Evolutionary conservation across 2,888 invertebrate species (phyloP), one percentile per base, ranked within the genome.

Genomic region (Ornithoptera alexandrae): DNA sequence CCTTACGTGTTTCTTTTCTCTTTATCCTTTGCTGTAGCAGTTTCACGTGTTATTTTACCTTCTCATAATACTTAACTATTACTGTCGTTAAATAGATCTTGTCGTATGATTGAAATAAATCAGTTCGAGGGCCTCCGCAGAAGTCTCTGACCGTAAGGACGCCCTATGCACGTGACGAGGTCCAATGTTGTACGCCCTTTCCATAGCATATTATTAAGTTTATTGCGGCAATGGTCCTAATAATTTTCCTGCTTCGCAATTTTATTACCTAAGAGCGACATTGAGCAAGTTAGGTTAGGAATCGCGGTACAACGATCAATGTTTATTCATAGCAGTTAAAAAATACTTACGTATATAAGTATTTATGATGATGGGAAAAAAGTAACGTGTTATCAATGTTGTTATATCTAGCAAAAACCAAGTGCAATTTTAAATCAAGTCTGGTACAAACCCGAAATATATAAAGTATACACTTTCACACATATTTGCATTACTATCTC

Each of bases 91-190:
- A 63, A 67, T 67, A 67, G 70, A 77, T 73, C 68, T 59, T 75
- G 68, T 62, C 70, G 65, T 65, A 74, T 78, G 74, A 77, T 77
- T 78, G 78, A 74, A 78, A 81, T 73, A 76, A 79, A 81, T 81
- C 80, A 79, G 88, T 88, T 89, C 87, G 77, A 72, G 70, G 72
- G 74, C 83, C 81, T 84, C 84, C 76, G 76, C 65, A 56, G 57
- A 72, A 72, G 65, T 65, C 84, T 87, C 83, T 85, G 88, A 85
- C 85, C 86, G 88, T 87, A 78, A 78, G 79, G 78, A 80, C 83
- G 89, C 86, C 87, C 88, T 89, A 82, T 84, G 85, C 82, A 84
- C 89, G 92, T 89, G 89, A 85, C 88, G 86, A 90, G 89, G 89
- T 82, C 86, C 62, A 30, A 58, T 39, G 67, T 59, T 67, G 74